Evolutionary conservation across 2,797 vertebrate genomes (phyloP), one percentile per base, ranked within the genome.

Genomic region (Myoxocephalus aenaeus): DNA sequence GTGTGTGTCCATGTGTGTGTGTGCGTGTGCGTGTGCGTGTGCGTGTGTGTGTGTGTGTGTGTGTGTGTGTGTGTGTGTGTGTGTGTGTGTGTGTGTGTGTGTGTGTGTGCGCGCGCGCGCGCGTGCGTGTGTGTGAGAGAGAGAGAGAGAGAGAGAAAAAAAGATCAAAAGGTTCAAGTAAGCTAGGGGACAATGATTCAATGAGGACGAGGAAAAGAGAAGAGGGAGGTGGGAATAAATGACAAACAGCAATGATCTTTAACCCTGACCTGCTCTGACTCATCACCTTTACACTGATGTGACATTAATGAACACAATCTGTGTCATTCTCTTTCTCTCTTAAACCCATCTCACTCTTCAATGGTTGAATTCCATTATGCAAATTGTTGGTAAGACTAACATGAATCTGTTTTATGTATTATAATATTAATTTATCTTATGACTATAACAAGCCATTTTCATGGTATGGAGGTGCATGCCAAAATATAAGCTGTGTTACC

Each of bases 31-130:
- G 88, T 94, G 94, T 93, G 94, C 93, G 90, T 92, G 89, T 90
- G 80, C 85, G 75, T 75, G 44, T 72, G 53, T 92, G 88, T 93
- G 36, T 95, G 32, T 34, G 32, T 34, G 32, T 91, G 88, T 92
- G 88, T 94, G 94, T 93, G 94, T 93, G 90, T 92, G 89, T 90
- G 80, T 86, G 75, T 75, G 44, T 72, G 54, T 92, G 88, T 93
- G 36, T 95, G 34, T 34, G 34, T 34, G 34, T 91, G 88, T 92
- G 88, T 94, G 94, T 93, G 94, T 93, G 90, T 92, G 89, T 90
- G 80, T 86, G 75, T 73, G 38, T 70, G 69, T 79, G 73, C 89
- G 83, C 86, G 78, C 72, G 56, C 69, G 53, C 63, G 42, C 50
- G 57, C 44, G 62, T 66, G 65, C 69, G 76, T 69, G n/a, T 56